Conservation (phyloP, 2,797 vertebrate species). For the Galago senegalensis region DNA sequence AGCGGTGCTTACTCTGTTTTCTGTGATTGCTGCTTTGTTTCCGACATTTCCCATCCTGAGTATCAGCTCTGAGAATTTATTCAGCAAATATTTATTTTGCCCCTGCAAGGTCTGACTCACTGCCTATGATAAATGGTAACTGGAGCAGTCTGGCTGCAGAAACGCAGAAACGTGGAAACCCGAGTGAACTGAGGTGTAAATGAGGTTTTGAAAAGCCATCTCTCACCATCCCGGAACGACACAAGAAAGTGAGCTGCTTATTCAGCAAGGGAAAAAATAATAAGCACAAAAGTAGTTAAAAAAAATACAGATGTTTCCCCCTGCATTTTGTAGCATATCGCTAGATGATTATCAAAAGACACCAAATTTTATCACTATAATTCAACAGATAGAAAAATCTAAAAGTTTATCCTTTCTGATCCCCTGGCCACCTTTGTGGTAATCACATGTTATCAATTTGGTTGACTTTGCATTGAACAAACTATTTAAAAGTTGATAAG, state of each 20-base stretch:
- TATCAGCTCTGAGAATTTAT: conserved; percentile 69
- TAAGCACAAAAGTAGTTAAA: not conserved
- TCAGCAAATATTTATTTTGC: conserved; percentile 79
- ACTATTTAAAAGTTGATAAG: not conserved
- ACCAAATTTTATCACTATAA: not conserved
- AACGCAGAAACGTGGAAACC: not conserved
- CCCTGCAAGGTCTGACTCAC: conserved; percentile 54
- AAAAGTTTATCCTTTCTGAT: not conserved
- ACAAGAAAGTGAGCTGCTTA: not conserved
- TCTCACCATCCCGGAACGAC: not conserved
- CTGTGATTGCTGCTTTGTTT: conserved; percentile 67
- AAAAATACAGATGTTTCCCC: not conserved
- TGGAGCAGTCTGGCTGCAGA: not conserved
- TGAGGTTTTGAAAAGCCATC: conserved; percentile 5
- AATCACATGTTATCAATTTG: not conserved
- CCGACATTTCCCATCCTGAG: conserved; percentile 53
- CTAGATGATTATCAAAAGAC: conserved; percentile 14
- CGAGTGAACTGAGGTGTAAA: conserved; percentile 41
- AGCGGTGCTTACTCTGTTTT: conserved; percentile 67
- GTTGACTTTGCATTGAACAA: not conserved
- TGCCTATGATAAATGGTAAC: conserved; percentile 51
- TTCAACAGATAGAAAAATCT: conserved; percentile 46
- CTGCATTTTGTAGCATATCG: not conserved
- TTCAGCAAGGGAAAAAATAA: conserved; percentile 24
- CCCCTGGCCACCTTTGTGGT: not conserved